Conservation (phyloP, 2,113 vertebrate genomes). For the Peromyscus leucopus region DNA sequence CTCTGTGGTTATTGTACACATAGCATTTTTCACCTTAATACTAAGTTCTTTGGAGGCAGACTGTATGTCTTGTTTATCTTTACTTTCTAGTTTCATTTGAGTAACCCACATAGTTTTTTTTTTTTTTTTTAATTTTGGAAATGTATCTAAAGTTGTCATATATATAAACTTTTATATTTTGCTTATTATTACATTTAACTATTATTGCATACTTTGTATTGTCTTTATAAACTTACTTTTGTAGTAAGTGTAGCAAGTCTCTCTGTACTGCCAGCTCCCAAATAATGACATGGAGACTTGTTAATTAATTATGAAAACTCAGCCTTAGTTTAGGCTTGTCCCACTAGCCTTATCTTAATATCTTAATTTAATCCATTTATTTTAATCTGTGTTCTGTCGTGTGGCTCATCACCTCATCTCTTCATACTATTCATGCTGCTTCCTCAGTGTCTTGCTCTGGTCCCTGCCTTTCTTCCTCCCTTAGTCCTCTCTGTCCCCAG, state of each 20-base stretch:
- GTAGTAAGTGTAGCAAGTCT: not conserved
- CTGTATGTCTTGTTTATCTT: slow-evolving; percentile 25
- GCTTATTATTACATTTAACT: slow-evolving; percentile 34
- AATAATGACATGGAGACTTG: too few species aligned
- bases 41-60: not conserved
- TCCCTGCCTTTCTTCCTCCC: too few species aligned
- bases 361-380: too few species aligned
- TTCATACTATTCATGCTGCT: too few species aligned
- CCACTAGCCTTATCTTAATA: too few species aligned
- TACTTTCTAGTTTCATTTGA: slow-evolving; percentile 22
- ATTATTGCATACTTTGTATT: slow-evolving; percentile 3
- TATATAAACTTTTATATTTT: slow-evolving; percentile 54
- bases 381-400: too few species aligned
- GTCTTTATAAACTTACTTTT: slow-evolving; percentile 39
- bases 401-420: too few species aligned
- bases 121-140: slow-evolving; percentile 53
- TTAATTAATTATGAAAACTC: too few species aligned
- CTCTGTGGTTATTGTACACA: not conserved
- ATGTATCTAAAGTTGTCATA: not conserved
- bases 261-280: too few species aligned
- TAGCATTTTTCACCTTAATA: not conserved
- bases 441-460: too few species aligned
- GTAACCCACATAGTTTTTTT: not conserved
- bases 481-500: too few species aligned
- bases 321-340: too few species aligned